These are phyloP conservation scores for Lathamus discolor DNA, from an alignment of 2,113 vertebrate genomes.

Conservation along the genomic window DNA sequence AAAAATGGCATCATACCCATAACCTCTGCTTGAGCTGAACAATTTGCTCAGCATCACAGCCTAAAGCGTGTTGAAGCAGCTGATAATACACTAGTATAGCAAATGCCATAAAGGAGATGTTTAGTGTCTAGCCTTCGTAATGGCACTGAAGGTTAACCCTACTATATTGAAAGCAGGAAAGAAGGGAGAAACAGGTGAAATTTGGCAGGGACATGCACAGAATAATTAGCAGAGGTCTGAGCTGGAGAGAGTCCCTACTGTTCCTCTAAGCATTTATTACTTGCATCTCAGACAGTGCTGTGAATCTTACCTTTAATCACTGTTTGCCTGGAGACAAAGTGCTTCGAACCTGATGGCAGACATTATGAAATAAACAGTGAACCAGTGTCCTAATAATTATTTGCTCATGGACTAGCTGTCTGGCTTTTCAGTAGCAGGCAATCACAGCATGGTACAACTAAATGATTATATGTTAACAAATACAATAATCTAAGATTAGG, in stretches of 20 bases:
- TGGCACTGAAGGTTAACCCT: background rate
- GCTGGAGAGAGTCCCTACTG: background rate
- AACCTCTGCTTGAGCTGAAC: background rate
- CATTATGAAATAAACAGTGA: background rate
- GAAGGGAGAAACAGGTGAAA: background rate
- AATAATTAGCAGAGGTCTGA: constrained; percentile 27
- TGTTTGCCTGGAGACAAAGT: constrained; percentile 12
- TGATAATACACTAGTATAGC: background rate
- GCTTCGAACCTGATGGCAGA: background rate
- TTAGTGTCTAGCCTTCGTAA: background rate
- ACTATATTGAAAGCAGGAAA: background rate
- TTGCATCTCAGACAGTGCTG: background rate
- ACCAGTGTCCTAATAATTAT: background rate
- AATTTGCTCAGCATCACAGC: background rate
- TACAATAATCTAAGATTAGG: constrained; percentile 9
- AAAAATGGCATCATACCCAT: background rate
- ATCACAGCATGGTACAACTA: background rate
- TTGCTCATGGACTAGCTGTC: background rate
- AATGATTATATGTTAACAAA: background rate
- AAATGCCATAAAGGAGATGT: background rate
- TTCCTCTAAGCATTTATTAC: background rate
- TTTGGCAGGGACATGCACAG: background rate
- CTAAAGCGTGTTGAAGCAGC: background rate
- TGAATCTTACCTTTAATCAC: background rate
- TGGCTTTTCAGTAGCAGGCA: background rate